These are phyloP conservation scores for Lampris megalopsis DNA, from an alignment of 2,113 vertebrate genomes.

Conservation along the genomic window DNA sequence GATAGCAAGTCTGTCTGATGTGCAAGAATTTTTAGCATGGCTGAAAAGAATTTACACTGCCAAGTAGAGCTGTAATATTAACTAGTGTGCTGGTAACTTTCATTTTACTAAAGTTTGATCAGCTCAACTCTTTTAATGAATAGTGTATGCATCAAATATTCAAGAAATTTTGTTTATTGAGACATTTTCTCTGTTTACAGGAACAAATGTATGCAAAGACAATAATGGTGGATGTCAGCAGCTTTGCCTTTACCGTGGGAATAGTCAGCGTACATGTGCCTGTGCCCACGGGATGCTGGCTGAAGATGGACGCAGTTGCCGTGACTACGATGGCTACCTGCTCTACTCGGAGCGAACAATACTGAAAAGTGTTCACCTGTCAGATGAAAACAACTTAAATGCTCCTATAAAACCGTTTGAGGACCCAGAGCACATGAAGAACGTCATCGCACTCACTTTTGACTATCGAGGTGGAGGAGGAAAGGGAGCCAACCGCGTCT, in stretches of 20 bases:
- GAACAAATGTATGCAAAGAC: constrained; percentile 92
- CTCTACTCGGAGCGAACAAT: constrained; percentile 97
- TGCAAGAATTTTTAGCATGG: background rate
- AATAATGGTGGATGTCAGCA: constrained; percentile 94
- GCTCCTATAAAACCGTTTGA: constrained; percentile 96
- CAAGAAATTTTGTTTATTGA: background rate
- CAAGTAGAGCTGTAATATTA: too few species aligned
- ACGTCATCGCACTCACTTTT: constrained; percentile 94
- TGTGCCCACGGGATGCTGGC: constrained; percentile 95
- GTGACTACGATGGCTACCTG: constrained; percentile 94
- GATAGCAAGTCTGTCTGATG: background rate
- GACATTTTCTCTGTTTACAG: constrained; percentile 68
- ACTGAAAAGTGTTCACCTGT: constrained; percentile 96
- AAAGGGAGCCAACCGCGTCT: constrained; percentile 92
- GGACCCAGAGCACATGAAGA: constrained; percentile 97
- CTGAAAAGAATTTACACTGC: too few species aligned
- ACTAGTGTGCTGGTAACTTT: too few species aligned
- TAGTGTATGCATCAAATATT: too few species aligned
- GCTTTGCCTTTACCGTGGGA: constrained; percentile 92
- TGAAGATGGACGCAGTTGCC: constrained; percentile 87
- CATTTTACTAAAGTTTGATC: too few species aligned
- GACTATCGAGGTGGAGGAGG: constrained; percentile 89
- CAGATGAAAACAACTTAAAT: constrained; percentile 94
- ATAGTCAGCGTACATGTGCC: constrained; percentile 86
- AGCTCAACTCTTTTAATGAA: too few species aligned